These are phyloP conservation scores for Nomada goodeniana DNA, from an alignment of 2,888 invertebrate genomes.

Conservation along the genomic window DNA sequence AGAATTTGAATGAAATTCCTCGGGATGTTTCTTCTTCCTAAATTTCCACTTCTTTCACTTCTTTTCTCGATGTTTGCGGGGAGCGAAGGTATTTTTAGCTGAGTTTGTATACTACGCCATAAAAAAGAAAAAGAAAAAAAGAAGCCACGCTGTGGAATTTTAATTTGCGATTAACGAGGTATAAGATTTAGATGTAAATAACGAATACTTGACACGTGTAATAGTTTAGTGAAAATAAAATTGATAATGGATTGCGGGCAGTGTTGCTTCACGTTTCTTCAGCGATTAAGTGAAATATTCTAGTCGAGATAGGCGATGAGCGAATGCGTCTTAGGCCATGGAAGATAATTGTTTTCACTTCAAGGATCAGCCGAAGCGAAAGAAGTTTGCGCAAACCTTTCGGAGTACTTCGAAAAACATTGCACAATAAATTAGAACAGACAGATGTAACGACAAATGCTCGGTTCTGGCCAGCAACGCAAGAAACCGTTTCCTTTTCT, in stretches of 20 bases:
- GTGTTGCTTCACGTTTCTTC: neutral
- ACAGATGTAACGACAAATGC: slow-evolving; percentile 56
- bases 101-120: no score
- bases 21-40: neutral
- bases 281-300: neutral
- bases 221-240: neutral
- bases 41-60: neutral
- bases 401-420: slow-evolving; percentile 8
- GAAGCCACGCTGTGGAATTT: no score
- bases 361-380: neutral
- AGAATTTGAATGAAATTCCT: slow-evolving; percentile 37
- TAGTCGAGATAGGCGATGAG: neutral
- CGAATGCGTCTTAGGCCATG: neutral
- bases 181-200: slow-evolving; percentile 6
- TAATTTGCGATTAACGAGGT: no score
- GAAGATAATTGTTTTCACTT: neutral
- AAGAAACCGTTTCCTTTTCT: slow-evolving; percentile 56
- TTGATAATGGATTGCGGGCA: neutral
- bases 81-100: neutral
- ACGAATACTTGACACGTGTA: neutral
- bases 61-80: neutral
- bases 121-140: no score
- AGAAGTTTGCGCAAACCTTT: slow-evolving; percentile 7
- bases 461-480: slow-evolving; percentile 48
- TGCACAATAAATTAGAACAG: slow-evolving; percentile 64